Evolutionary conservation across 2,113 vertebrate genomes (phyloP).

Genomic region (Laticauda laticaudata): DNA sequence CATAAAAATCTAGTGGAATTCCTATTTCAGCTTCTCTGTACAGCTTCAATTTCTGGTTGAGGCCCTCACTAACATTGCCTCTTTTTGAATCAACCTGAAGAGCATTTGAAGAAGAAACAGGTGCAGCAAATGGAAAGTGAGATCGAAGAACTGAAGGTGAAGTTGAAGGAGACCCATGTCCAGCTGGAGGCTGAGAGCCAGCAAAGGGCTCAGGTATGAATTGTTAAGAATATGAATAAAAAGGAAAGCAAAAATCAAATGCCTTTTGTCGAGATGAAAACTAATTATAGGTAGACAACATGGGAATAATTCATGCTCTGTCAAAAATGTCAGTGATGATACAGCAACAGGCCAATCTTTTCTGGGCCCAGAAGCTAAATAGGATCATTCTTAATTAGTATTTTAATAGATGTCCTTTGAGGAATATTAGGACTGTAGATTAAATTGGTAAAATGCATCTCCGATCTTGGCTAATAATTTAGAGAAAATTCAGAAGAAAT

Average conservation of each 20-base stretch:
- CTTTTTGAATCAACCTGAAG: conserved; percentile 45
- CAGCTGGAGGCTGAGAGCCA: conserved; percentile 65
- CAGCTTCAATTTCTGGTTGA: background rate
- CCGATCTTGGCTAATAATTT: background rate
- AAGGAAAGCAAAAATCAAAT: background rate
- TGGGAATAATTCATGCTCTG: background rate
- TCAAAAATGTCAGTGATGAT: background rate
- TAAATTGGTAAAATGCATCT: background rate
- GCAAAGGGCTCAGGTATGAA: conserved; percentile 62
- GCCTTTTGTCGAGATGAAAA: background rate
- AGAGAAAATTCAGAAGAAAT: background rate
- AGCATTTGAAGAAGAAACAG: conserved; percentile 62
- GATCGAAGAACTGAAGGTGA: conserved; percentile 68
- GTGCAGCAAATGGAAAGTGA: conserved; percentile 64
- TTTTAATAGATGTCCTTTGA: background rate
- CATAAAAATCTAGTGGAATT: background rate
- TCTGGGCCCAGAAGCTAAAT: background rate
- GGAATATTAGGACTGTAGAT: background rate
- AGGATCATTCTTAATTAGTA: background rate
- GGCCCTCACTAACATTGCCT: background rate
- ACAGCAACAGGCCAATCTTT: background rate
- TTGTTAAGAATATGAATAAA: background rate
- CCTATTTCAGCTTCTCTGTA: background rate
- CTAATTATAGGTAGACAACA: background rate
- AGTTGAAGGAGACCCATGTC: conserved; percentile 61